Percentiles rank a stretch among this genome's conserved stretches.
Evolutionary conservation across 2,797 vertebrate genomes (phyloP).

Genomic region (Anolis apletophallus): DNA sequence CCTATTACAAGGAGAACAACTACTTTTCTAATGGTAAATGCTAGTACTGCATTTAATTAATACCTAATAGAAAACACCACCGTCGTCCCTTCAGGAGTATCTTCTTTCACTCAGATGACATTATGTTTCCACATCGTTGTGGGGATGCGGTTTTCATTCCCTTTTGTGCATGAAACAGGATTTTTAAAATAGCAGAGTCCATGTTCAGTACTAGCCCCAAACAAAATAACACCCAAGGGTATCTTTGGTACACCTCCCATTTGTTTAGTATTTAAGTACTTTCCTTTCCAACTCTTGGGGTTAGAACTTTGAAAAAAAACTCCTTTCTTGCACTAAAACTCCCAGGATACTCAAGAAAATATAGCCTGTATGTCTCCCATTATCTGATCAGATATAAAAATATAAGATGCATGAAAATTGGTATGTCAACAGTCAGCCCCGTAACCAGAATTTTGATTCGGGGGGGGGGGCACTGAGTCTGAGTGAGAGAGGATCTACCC

Average conservation of each 20-base stretch:
- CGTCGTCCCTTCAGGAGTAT: background rate
- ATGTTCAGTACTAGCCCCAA: background rate
- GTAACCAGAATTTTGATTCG: too few relatives aligned
- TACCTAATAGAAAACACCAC: background rate
- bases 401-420: too few relatives aligned
- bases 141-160: background rate
- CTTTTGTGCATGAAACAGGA: background rate
- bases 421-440: too few relatives aligned
- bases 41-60: conserved; percentile 54
- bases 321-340: too few relatives aligned
- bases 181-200: background rate
- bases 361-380: too few relatives aligned
- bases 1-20: conserved; percentile 47
- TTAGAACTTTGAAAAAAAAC: background rate
- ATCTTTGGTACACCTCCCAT: background rate
- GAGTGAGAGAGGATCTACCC: too few relatives aligned
- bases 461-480: too few relatives aligned
- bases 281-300: background rate
- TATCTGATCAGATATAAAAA: too few relatives aligned
- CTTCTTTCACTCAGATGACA: background rate
- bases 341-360: too few relatives aligned
- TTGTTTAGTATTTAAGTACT: background rate
- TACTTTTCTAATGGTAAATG: conserved; percentile 44
- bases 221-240: background rate
- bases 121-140: background rate